Evolutionary conservation across 2,797 vertebrate genomes (phyloP).

Genomic region (Pygocentrus nattereri): DNA sequence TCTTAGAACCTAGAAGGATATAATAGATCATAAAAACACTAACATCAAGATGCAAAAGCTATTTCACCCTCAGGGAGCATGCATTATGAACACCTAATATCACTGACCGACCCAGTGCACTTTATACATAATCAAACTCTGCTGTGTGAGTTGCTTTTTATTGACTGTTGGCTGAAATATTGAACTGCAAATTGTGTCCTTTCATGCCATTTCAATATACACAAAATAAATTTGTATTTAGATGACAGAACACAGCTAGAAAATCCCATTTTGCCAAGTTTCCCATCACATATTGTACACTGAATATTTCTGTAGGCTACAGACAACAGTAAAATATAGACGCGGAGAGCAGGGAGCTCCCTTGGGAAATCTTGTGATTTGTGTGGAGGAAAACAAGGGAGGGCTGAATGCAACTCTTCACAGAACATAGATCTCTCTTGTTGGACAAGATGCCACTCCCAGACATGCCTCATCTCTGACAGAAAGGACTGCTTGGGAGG

Average conservation of each 20-base stretch:
- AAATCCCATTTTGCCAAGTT: background rate
- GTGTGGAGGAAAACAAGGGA: constrained; percentile 77
- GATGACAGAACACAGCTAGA: background rate
- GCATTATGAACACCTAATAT: background rate
- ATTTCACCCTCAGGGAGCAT: background rate
- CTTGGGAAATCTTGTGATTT: constrained; percentile 81
- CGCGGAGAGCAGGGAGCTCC: constrained; percentile 60
- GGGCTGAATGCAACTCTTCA: constrained; percentile 74
- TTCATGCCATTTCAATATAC: background rate
- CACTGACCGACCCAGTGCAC: background rate
- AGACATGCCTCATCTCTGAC: constrained; percentile 71
- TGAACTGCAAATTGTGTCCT: background rate
- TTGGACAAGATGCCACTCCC: constrained; percentile 73
- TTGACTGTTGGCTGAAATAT: constrained; percentile 16
- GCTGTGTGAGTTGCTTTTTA: background rate
- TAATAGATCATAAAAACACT: background rate
- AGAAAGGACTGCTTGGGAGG: constrained; percentile 36
- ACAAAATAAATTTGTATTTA: constrained; percentile 12
- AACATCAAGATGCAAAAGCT: constrained; percentile 1
- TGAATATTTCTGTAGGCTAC: constrained; percentile 64
- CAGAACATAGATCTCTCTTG: constrained; percentile 71
- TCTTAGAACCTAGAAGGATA: background rate
- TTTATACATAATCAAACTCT: constrained; percentile 8
- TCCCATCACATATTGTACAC: background rate
- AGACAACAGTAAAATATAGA: constrained; percentile 41